Conservation (phyloP, 1,140 invertebrate species). For the Drosophila auraria region DNA sequence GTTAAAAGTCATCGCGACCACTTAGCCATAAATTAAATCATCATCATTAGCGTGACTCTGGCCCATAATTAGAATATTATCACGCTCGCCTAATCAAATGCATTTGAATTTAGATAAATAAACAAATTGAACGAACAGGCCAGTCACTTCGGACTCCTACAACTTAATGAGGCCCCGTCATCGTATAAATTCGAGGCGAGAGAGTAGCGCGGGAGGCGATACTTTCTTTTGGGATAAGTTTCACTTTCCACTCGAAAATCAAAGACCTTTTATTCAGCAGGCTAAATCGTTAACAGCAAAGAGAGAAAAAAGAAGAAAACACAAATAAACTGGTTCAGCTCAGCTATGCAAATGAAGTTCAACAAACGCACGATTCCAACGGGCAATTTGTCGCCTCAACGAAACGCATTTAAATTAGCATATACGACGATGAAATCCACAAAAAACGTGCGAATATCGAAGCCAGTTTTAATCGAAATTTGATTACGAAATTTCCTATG, state of each 20-base stretch:
- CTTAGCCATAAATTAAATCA: conserved; percentile 60
- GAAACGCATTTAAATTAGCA: conserved; percentile 73
- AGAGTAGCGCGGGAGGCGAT: conserved; percentile 37
- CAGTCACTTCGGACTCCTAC: conserved; percentile 63
- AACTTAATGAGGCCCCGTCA: conserved; percentile 63
- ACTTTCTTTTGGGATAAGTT: conserved; percentile 68
- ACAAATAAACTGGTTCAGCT: conserved; percentile 67
- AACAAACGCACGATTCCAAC: conserved; percentile 71
- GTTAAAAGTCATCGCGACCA: conserved; percentile 52
- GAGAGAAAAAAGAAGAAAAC: background rate
- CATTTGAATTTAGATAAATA: conserved; percentile 55
- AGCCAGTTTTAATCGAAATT: conserved; percentile 56
- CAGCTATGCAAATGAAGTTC: conserved; percentile 70
- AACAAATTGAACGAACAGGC: conserved; percentile 63
- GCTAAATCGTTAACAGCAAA: conserved; percentile 11
- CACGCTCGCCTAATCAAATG: conserved; percentile 36
- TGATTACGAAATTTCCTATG: conserved; percentile 61
- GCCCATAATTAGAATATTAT: conserved; percentile 71
- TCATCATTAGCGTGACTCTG: conserved; percentile 51
- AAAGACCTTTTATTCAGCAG: conserved; percentile 26
- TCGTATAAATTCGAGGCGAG: conserved; percentile 8
- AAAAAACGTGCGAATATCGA: conserved; percentile 70
- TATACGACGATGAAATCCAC: conserved; percentile 22
- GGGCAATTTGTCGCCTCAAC: conserved; percentile 71
- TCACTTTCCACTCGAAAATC: conserved; percentile 65